Evolutionary conservation across 2,113 vertebrate genomes (phyloP).

Genomic region (Cyanoliseus patagonus): DNA sequence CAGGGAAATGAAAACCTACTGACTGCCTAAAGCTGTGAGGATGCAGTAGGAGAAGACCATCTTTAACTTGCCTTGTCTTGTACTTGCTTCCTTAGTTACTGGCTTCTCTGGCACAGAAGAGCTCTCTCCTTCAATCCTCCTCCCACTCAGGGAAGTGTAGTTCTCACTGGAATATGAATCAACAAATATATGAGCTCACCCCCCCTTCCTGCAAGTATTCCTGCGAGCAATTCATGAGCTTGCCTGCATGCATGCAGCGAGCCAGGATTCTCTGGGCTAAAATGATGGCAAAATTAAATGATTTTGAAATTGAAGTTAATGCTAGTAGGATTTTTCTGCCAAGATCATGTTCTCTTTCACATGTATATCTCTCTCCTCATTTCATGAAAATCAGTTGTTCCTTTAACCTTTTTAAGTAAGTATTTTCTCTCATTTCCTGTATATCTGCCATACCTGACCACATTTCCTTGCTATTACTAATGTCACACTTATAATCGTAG

Average conservation of each 20-base stretch:
- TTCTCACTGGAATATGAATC: not conserved
- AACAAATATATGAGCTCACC: not conserved
- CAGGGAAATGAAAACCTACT: not conserved
- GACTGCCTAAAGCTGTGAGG: not conserved
- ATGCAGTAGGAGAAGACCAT: not conserved
- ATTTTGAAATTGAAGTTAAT: not conserved
- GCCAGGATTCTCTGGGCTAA: not conserved
- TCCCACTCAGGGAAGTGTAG: not conserved
- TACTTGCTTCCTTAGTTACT: not conserved
- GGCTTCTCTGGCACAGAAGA: not conserved
- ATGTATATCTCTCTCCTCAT: not conserved
- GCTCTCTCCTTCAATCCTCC: not conserved
- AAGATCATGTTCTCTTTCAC: not conserved
- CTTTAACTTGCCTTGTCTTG: not conserved
- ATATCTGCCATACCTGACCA: not conserved
- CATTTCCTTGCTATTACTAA: not conserved
- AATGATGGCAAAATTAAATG: not conserved
- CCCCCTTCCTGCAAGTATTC: not conserved
- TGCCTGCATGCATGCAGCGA: not conserved
- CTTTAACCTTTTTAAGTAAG: not conserved
- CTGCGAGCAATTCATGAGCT: not conserved
- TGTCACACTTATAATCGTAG: not conserved
- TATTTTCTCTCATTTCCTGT: slow-evolving; percentile 2
- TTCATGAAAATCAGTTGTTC: not conserved
- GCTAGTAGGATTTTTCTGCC: not conserved